Percentiles rank a stretch among this genome's conserved stretches.
Evolutionary conservation across 2,113 vertebrate species (phyloP).

Genomic region (Theristicus caerulescens): DNA sequence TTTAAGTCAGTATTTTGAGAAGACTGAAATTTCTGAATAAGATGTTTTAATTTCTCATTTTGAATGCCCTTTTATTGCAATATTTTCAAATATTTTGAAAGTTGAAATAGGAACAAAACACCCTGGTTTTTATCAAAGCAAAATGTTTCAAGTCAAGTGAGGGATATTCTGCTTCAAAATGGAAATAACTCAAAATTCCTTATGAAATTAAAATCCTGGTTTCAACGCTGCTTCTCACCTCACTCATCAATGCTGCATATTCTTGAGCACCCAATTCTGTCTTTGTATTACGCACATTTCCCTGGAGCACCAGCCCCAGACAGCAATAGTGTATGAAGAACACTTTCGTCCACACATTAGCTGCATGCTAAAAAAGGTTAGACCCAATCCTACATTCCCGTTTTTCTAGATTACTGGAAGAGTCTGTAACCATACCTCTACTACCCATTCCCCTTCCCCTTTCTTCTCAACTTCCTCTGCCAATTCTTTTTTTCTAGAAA

Average conservation of each 20-base stretch:
- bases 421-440: not conserved
- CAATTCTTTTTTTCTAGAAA: not conserved
- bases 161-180: not conserved
- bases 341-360: not conserved
- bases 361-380: not conserved
- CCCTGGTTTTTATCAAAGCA: not conserved
- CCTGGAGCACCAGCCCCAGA: not conserved
- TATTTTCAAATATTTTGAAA: not conserved
- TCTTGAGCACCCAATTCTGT: not conserved
- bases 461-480: constrained; percentile 1
- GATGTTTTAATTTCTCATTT: not conserved
- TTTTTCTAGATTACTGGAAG: not conserved
- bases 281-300: not conserved
- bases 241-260: not conserved
- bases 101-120: not conserved
- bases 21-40: not conserved
- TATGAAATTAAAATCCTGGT: not conserved
- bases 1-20: not conserved
- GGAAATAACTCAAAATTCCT: not conserved
- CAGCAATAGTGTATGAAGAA: not conserved
- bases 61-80: not conserved
- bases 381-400: not conserved
- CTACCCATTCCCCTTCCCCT: not conserved
- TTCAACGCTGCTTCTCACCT: not conserved
- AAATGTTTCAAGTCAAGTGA: not conserved